Conservation (phyloP, 2,797 vertebrate species). For the Lepus townsendii region DNA sequence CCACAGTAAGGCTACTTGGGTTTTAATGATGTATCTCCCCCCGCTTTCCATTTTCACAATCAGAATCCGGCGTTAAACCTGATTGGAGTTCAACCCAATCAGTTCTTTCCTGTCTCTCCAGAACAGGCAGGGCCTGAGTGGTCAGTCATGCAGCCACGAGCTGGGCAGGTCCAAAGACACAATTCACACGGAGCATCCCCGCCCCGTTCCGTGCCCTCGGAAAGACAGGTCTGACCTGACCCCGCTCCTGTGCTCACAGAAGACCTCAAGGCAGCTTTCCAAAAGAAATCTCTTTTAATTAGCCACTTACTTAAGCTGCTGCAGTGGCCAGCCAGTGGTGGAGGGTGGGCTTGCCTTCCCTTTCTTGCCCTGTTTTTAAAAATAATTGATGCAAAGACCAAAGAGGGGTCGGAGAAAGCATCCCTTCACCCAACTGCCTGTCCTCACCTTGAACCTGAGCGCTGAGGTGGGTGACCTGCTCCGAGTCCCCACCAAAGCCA, state of each 20-base stretch:
- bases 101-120: not conserved
- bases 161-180: not conserved
- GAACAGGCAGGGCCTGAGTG: not conserved
- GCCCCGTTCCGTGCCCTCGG: not conserved
- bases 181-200: not conserved
- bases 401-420: not conserved
- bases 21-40: not conserved
- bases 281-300: slow-evolving; percentile 65
- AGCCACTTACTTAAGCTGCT: slow-evolving; percentile 31
- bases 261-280: slow-evolving; percentile 54
- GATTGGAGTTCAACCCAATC: no score
- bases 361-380: not conserved
- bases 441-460: not conserved
- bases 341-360: not conserved
- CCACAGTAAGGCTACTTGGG: no score
- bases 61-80: no score
- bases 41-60: not conserved
- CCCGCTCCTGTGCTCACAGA: not conserved
- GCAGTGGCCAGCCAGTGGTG: not conserved
- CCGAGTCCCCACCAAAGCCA: not conserved
- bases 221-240: slow-evolving; percentile 38
- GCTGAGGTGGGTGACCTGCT: not conserved
- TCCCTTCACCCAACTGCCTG: not conserved
- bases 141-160: not conserved
- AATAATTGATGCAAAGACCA: not conserved